A percentile compares a stretch with the other conserved stretches of the same genome.
phyloP scores from a whole-genome alignment of 2,797 vertebrate species.

The Acropternis orthonyx region DNA sequence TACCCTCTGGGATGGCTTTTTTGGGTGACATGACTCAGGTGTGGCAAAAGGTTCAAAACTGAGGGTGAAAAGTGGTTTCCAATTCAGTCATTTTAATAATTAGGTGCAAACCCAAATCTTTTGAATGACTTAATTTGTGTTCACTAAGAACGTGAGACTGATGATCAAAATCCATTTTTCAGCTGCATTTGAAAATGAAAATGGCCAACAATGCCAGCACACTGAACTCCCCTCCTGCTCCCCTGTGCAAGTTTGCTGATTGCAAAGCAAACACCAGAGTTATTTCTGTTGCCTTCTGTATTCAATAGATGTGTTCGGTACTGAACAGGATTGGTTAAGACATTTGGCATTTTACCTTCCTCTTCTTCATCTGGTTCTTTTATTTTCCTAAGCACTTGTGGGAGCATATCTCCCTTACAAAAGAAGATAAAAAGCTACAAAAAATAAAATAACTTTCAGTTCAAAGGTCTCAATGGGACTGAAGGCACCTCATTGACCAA shows the following conservation, averaged over 20 bases:
- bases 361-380: background rate
- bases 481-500: background rate
- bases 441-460: background rate
- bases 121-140: background rate
- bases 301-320: background rate
- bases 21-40: background rate
- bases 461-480: background rate
- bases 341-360: background rate
- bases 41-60: background rate
- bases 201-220: background rate
- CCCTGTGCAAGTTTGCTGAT: background rate
- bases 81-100: background rate
- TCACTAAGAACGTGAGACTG: background rate
- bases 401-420: background rate
- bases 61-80: background rate
- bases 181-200: constrained; percentile 3
- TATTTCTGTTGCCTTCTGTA: background rate
- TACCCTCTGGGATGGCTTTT: background rate
- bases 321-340: background rate
- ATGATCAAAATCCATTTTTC: background rate
- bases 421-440: background rate
- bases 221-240: background rate
- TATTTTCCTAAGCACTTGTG: background rate
- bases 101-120: background rate
- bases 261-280: background rate